Evolutionary conservation across 2,888 invertebrate species (phyloP).

Genomic region (Dasypogon diadema): DNA sequence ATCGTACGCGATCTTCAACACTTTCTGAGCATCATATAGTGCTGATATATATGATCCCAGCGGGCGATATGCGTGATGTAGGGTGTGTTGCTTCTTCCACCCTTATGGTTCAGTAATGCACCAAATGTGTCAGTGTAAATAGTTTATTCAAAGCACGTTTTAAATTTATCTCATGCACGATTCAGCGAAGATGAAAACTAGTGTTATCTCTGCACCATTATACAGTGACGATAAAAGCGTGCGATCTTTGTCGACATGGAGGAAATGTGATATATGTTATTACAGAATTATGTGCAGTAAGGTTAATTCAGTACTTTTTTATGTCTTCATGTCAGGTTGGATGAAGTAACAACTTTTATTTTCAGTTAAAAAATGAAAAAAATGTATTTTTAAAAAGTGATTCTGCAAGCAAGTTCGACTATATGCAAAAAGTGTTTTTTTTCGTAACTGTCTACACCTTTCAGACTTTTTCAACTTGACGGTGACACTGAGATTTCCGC

Average conservation of each 20-base stretch:
- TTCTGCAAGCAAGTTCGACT: too few relatives aligned
- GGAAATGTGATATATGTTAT: slow-evolving; percentile 36
- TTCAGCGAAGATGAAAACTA: slow-evolving; percentile 1
- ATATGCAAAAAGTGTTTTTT: background rate
- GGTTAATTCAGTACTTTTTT: slow-evolving; percentile 24
- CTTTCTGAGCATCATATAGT: slow-evolving; percentile 1
- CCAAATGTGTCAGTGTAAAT: slow-evolving; percentile 39
- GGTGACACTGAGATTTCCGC: background rate
- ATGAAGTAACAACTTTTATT: background rate
- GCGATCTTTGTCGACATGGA: slow-evolving; percentile 18
- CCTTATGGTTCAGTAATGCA: slow-evolving; percentile 30
- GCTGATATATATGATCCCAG: slow-evolving; percentile 16
- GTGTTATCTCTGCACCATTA: slow-evolving; percentile 17
- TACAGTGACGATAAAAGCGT: slow-evolving; percentile 32
- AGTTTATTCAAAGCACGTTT: slow-evolving; percentile 53
- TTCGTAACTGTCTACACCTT: background rate
- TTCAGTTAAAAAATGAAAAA: slow-evolving; percentile 1
- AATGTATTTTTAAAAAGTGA: too few relatives aligned
- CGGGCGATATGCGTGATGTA: slow-evolving; percentile 19
- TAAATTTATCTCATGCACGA: slow-evolving; percentile 37
- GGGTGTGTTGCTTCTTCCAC: slow-evolving; percentile 19
- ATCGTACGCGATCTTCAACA: slow-evolving; percentile 37
- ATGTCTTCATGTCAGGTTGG: background rate
- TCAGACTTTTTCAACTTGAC: background rate
- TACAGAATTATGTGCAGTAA: background rate